Evolutionary conservation across 2,888 invertebrate genomes (phyloP), one percentile per base, ranked within the genome.

Genomic region (Caenorhabditis uteleia): DNA sequence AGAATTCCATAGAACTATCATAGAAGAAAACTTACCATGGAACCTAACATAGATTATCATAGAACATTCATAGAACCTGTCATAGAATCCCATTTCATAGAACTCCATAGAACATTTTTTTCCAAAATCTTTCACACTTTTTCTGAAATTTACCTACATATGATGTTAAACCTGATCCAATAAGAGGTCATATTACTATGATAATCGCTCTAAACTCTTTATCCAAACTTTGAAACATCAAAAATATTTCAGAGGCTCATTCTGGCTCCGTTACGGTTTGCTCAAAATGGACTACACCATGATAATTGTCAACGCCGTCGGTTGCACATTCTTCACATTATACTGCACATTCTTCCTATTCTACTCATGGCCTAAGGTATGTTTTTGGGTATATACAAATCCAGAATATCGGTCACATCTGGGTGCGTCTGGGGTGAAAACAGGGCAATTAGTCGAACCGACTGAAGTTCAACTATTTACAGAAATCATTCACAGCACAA

Each of bases 191-290:
- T 14, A 27, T 20, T 12, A 40, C n/a, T n/a, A 27, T 44, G 33
- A 34, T 2, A 3, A 21, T 27, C 27, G 3, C 23, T 14, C n/a
- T 18, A 21, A 34, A n/a, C 39, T 14, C 44, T 33, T 29, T 34
- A 47, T 46, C 25, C 43, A 43, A n/a, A 18, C 43, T 10, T 38
- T n/a, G 8, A 38, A 38, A n/a, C n/a, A n/a, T n/a, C n/a, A n/a
- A 23, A 44, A 8, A 25, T 44, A 86, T 87, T 86, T 58, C 86
- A 91, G 92, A 85, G 89, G 89, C 78, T 88, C 88, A 73, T 85
- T 91, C 55, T 92, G 92, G 92, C 84, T 91, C 29, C 86, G 89
- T 45, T 93, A 93, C 85, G 92, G 91, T 29, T 85, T 89, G 67
- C 84, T 90, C 53, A 90, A 90, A 77, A 85, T 87, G 69, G 91